Evolutionary conservation across 2,797 vertebrate species (phyloP).

Genomic region (Aviceda cuculoides): DNA sequence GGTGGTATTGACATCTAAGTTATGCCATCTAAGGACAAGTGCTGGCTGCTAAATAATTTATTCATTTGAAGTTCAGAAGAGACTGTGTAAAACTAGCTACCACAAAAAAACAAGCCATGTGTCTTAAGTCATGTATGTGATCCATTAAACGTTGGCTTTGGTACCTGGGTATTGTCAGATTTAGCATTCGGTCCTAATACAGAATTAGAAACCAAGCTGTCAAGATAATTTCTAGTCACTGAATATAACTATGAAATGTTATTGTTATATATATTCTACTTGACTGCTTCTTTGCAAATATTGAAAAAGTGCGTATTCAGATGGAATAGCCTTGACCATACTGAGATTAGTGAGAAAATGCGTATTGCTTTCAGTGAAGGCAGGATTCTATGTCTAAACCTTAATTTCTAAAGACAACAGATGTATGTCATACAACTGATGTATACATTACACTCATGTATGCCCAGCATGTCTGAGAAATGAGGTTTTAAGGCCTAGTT

Average conservation of each 20-base stretch:
- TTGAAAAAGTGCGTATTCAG: neutral
- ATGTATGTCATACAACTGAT: neutral
- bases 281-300: neutral
- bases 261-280: neutral
- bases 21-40: constrained; percentile 42
- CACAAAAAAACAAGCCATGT: neutral
- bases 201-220: constrained; percentile 13
- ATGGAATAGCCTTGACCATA: neutral
- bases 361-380: neutral
- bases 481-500: neutral
- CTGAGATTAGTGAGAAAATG: neutral
- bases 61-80: constrained; percentile 36
- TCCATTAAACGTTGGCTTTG: constrained; percentile 18
- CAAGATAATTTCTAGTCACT: neutral
- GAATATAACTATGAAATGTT: neutral
- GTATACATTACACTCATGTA: neutral
- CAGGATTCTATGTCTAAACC: neutral
- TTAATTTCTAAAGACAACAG: neutral
- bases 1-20: constrained; percentile 29
- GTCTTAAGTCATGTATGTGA: neutral
- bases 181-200: neutral
- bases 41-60: constrained; percentile 57
- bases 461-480: neutral
- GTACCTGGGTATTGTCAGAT: neutral
- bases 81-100: neutral